Conservation (phyloP, 2,797 vertebrate species). For the Distichodus sexfasciatus region DNA sequence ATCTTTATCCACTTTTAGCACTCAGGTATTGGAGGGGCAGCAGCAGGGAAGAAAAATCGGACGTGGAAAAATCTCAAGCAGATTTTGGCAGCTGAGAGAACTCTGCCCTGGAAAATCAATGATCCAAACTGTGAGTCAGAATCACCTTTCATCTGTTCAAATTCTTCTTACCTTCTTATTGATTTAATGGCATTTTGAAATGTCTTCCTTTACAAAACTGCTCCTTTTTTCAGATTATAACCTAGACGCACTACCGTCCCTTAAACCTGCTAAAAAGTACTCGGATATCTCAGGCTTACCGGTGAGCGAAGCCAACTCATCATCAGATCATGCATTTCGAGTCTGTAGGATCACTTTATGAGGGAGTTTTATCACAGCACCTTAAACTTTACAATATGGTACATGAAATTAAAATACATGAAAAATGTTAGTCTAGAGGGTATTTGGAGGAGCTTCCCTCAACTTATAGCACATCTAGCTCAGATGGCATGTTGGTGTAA, state of each 20-base stretch:
- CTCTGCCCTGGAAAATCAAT: conserved; percentile 91
- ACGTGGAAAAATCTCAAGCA: conserved; percentile 99
- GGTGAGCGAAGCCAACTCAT: too few relatives aligned
- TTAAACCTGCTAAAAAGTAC: conserved; percentile 96
- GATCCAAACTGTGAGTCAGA: conserved; percentile 85
- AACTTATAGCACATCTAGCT: not conserved
- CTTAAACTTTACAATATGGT: too few relatives aligned
- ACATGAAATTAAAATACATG: too few relatives aligned
- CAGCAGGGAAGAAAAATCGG: conserved; percentile 96
- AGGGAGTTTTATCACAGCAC: too few relatives aligned
- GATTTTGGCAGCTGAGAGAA: conserved; percentile 91
- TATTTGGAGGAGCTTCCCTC: too few relatives aligned
- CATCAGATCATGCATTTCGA: too few relatives aligned
- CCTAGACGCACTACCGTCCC: conserved; percentile 91
- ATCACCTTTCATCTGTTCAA: not conserved
- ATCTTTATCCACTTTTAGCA: conserved; percentile 70
- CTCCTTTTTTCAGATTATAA: conserved; percentile 80
- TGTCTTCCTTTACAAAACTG: not conserved
- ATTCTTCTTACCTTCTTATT: not conserved
- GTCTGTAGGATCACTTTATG: too few relatives aligned
- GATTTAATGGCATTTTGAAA: not conserved
- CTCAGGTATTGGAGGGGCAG: conserved; percentile 93
- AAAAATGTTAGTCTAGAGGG: too few relatives aligned
- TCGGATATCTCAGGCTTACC: conserved; percentile 96
- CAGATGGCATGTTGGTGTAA: not conserved